Percentiles rank a stretch among this genome's conserved stretches.
Conservation (phyloP, 2,797 vertebrate species). For the Acanthurus tractus region DNA sequence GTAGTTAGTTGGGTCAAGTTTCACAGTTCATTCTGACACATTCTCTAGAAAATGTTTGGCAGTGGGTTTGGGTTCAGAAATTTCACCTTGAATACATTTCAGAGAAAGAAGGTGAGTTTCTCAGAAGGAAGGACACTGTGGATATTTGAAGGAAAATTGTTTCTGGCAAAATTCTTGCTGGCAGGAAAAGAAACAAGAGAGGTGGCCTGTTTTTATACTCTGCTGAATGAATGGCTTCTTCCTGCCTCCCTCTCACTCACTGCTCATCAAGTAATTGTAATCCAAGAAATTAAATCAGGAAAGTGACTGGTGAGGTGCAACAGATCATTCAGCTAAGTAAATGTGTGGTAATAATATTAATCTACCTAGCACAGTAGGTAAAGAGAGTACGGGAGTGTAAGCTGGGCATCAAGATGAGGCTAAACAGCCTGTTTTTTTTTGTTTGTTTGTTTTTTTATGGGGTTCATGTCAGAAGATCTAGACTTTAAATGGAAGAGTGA, state of each 20-base stretch:
- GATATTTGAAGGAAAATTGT: slow-evolving; percentile 43
- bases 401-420: slow-evolving; percentile 26
- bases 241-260: slow-evolving; percentile 22
- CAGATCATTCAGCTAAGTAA: slow-evolving; percentile 8
- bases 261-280: slow-evolving; percentile 14
- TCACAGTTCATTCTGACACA: slow-evolving; percentile 45
- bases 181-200: slow-evolving; percentile 13
- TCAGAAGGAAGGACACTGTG: slow-evolving; percentile 63
- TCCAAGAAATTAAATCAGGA: slow-evolving; percentile 20
- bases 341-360: slow-evolving; percentile 29
- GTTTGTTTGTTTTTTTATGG: slow-evolving; percentile 1
- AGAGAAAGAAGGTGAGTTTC: slow-evolving; percentile 46
- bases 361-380: slow-evolving; percentile 17
- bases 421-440: slow-evolving; percentile 18
- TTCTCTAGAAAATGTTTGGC: slow-evolving; percentile 73
- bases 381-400: neutral
- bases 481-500: slow-evolving; percentile 27
- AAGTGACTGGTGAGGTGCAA: slow-evolving; percentile 31
- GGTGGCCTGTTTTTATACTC: slow-evolving; percentile 28
- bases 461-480: slow-evolving; percentile 23
- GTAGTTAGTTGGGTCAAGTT: slow-evolving; percentile 16
- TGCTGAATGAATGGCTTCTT: slow-evolving; percentile 24
- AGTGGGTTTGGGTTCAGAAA: slow-evolving; percentile 67
- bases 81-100: slow-evolving; percentile 60
- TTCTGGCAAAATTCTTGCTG: slow-evolving; percentile 37